Conservation (phyloP, 2,113 vertebrate species). For the Pyxicephalus adspersus region DNA sequence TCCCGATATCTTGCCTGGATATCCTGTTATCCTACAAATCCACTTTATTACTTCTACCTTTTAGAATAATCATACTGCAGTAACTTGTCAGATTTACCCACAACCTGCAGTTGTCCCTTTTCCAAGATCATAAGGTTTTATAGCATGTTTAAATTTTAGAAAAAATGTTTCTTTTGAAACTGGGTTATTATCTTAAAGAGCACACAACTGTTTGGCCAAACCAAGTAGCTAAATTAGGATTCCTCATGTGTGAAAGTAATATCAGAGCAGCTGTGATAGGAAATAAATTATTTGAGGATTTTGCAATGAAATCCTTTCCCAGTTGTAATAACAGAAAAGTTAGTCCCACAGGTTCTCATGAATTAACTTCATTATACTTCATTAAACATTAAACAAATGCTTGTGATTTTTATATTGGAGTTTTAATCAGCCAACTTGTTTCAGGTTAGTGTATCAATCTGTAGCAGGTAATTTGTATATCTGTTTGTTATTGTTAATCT, state of each 20-base stretch:
- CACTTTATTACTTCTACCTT: too few relatives aligned
- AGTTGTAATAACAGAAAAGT: constrained; percentile 15
- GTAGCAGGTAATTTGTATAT: background rate
- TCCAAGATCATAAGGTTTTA: background rate
- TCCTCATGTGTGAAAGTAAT: constrained; percentile 42
- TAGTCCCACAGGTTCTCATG: background rate
- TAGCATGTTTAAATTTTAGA: background rate
- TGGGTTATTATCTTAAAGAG: constrained; percentile 34
- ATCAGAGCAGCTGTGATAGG: constrained; percentile 35
- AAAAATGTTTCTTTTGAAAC: constrained; percentile 17
- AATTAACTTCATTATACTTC: constrained; percentile 35
- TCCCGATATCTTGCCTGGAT: too few relatives aligned
- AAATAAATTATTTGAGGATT: constrained; percentile 42
- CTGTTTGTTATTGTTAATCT: too few relatives aligned
- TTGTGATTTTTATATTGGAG: background rate
- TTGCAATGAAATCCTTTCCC: constrained; percentile 9
- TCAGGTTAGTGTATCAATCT: background rate
- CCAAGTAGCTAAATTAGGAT: constrained; percentile 35
- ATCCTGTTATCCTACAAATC: too few relatives aligned
- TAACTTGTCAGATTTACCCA: background rate
- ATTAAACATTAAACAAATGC: constrained; percentile 6
- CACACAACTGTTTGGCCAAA: constrained; percentile 9
- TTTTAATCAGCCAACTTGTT: background rate
- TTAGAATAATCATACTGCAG: too few relatives aligned
- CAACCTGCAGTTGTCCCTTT: background rate